These are phyloP conservation scores for Caenorhabditis drosophilae DNA, from an alignment of 2,888 invertebrate genomes.

Conservation along the genomic window DNA sequence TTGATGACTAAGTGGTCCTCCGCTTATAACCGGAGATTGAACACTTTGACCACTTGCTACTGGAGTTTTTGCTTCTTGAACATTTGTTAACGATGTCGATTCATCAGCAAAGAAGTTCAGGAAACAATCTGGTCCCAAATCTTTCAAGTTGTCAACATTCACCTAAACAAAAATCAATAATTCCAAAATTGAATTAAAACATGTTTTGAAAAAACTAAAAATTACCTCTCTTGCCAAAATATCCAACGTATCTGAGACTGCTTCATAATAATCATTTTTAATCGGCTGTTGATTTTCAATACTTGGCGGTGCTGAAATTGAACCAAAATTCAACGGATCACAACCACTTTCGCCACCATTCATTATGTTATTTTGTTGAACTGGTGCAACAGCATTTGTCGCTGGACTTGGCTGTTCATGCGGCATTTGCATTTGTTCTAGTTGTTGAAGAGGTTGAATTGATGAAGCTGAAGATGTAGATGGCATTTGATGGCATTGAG, in stretches of 20 bases:
- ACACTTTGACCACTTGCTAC: not conserved
- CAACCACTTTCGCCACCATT: not conserved
- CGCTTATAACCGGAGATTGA: not conserved
- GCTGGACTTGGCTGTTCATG: slow-evolving; percentile 10
- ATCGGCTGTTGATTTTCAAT: no score
- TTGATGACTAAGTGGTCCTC: not conserved
- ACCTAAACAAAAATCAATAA: no score
- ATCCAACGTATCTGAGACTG: no score
- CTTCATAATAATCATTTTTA: no score
- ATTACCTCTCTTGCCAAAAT: no score
- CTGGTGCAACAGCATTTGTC: not conserved
- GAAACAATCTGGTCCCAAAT: slow-evolving; percentile 1
- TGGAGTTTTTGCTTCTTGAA: not conserved
- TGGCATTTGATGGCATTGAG: slow-evolving; percentile 6
- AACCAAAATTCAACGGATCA: not conserved
- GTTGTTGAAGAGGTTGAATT: slow-evolving; percentile 5
- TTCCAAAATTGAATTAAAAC: no score
- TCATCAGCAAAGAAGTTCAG: slow-evolving; percentile 2
- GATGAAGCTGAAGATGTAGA: slow-evolving; percentile 19
- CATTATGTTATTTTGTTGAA: not conserved
- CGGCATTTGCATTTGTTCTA: not conserved
- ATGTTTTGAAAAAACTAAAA: no score
- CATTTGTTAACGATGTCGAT: no score
- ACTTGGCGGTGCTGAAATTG: slow-evolving; percentile 7
- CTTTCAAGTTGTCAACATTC: slow-evolving; percentile 3